These are phyloP conservation scores for Amblyornis subalaris DNA, from an alignment of 2,113 vertebrate genomes.

Conservation along the genomic window DNA sequence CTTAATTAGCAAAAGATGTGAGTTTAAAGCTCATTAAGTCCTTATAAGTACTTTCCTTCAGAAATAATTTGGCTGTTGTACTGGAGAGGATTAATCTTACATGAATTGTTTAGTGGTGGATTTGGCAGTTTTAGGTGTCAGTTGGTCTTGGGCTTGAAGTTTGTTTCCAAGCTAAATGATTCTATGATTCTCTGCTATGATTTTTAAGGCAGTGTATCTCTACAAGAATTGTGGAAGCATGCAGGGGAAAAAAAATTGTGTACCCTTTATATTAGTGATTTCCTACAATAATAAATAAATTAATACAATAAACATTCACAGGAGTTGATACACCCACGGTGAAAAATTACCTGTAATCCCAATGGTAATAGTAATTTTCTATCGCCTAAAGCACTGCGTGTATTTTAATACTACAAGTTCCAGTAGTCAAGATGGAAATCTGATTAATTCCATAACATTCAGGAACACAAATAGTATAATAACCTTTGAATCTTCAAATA, in stretches of 20 bases:
- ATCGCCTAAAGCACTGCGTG: neutral
- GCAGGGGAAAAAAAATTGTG: neutral
- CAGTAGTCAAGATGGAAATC: neutral
- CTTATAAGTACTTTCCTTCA: neutral
- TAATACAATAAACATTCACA: neutral
- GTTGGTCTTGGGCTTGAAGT: neutral
- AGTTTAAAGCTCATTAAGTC: neutral
- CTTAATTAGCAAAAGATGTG: conserved; percentile 5
- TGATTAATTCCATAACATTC: neutral
- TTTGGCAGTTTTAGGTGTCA: neutral
- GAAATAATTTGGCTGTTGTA: neutral
- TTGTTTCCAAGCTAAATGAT: neutral
- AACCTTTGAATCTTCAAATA: neutral
- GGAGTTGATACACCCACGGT: neutral
- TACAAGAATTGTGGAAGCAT: neutral
- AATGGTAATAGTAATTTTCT: neutral
- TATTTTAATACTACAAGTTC: neutral
- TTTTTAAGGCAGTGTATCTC: neutral
- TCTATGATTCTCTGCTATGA: neutral
- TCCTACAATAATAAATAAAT: neutral
- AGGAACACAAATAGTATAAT: neutral
- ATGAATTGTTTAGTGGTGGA: neutral
- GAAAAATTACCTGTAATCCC: neutral
- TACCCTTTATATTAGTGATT: neutral
- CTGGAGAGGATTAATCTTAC: neutral